Percentiles rank a stretch among this genome's conserved stretches.
These are phyloP conservation scores for Rotaria macrura DNA, from an alignment of 2,888 invertebrate genomes.

Conservation along the genomic window DNA sequence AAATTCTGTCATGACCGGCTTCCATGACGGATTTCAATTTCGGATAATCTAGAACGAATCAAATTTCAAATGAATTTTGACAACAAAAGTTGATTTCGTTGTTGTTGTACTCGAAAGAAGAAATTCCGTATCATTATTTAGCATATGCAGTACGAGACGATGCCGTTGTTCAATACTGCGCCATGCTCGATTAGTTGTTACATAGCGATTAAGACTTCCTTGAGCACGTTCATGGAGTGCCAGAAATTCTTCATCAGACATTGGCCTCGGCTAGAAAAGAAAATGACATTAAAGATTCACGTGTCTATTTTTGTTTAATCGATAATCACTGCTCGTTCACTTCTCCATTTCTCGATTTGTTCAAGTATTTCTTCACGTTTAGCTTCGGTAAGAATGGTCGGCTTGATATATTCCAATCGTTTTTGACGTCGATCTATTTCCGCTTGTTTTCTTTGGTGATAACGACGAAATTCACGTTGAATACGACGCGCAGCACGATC, in stretches of 20 bases:
- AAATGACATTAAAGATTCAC: background rate
- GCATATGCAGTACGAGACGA: background rate
- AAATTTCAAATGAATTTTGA: background rate
- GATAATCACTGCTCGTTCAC: background rate
- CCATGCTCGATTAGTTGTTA: constrained; percentile 12
- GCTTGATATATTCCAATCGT: background rate
- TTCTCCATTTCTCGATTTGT: background rate
- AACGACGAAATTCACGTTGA: background rate
- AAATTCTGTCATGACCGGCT: background rate
- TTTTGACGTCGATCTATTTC: background rate
- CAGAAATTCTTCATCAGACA: background rate
- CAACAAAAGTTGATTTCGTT: background rate
- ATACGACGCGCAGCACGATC: background rate
- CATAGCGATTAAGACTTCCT: background rate
- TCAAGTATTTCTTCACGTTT: constrained; percentile 7
- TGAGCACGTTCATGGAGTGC: background rate
- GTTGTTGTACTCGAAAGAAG: background rate
- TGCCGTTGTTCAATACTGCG: background rate
- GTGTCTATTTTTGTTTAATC: background rate
- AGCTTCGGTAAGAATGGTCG: background rate
- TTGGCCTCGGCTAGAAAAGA: background rate
- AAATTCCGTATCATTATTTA: background rate
- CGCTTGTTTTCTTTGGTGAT: background rate
- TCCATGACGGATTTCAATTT: background rate
- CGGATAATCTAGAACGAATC: background rate